These are phyloP conservation scores for Amphipyra tragopoginis DNA, from an alignment of 2,888 invertebrate genomes.

Conservation along the genomic window DNA sequence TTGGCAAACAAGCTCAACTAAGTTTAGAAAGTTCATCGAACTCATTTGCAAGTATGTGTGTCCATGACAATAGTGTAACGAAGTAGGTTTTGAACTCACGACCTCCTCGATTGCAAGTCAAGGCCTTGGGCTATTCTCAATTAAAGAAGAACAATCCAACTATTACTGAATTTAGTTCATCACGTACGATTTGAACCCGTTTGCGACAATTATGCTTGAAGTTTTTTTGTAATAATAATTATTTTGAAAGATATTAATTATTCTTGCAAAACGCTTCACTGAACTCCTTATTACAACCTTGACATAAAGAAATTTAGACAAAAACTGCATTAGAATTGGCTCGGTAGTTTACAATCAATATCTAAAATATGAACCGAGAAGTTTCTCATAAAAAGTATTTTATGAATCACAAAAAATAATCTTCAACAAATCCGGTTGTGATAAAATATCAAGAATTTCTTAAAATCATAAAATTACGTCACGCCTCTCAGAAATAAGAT, in stretches of 20 bases:
- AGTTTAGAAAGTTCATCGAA: constrained; percentile 11
- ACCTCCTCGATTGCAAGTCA: constrained; percentile 26
- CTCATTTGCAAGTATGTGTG: not conserved
- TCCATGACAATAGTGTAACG: constrained; percentile 17
- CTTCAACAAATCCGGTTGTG: constrained; percentile 19
- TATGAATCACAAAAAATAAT: constrained; percentile 14
- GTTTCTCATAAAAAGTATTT: constrained; percentile 19
- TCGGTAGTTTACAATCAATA: not conserved
- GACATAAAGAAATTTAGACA: constrained; percentile 22
- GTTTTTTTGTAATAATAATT: constrained; percentile 22
- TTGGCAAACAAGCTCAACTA: too few species aligned
- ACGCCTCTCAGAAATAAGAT: constrained; percentile 17
- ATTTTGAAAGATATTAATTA: constrained; percentile 32
- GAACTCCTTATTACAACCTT: constrained; percentile 22
- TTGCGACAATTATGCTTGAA: constrained; percentile 7
- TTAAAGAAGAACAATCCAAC: constrained; percentile 11
- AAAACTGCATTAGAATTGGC: constrained; percentile 19
- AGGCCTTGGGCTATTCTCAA: constrained; percentile 19
- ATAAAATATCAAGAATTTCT: constrained; percentile 19
- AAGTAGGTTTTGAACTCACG: constrained; percentile 27
- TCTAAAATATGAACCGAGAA: not conserved
- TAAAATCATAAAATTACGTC: constrained; percentile 24
- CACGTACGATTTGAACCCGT: constrained; percentile 17
- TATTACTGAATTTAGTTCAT: constrained; percentile 21
- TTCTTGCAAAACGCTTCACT: constrained; percentile 25